Conservation (phyloP, 2,797 vertebrate species). For the Sebastes vulpes region DNA sequence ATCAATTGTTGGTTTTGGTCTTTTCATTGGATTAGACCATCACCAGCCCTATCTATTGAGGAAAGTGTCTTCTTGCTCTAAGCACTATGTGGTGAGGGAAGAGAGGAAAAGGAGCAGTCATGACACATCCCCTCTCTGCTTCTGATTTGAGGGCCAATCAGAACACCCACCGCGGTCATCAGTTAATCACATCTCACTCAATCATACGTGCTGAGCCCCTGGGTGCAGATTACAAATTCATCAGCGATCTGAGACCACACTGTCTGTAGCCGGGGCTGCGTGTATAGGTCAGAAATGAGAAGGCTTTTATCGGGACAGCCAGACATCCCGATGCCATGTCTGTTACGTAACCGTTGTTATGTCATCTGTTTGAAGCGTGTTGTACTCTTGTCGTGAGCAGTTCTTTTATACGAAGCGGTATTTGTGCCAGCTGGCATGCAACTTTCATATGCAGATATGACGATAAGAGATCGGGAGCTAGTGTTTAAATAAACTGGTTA, state of each 20-base stretch:
- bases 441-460: constrained; percentile 69
- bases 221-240: constrained; percentile 68
- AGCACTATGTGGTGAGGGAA: constrained; percentile 2
- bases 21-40: not conserved
- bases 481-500: constrained; percentile 70
- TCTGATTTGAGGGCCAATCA: constrained; percentile 68
- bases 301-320: constrained; percentile 48
- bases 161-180: constrained; percentile 60
- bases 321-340: constrained; percentile 54
- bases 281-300: constrained; percentile 57
- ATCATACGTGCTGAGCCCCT: constrained; percentile 47
- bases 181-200: constrained; percentile 69
- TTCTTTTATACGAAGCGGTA: constrained; percentile 56
- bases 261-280: constrained; percentile 18
- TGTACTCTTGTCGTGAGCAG: constrained; percentile 58
- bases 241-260: constrained; percentile 44
- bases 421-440: constrained; percentile 77
- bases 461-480: constrained; percentile 55
- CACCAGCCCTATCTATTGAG: not conserved
- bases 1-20: not conserved
- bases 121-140: constrained; percentile 36
- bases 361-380: constrained; percentile 72
- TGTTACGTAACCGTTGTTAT: constrained; percentile 78
- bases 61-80: not conserved
- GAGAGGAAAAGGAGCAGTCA: constrained; percentile 21